Base-by-base conservation (phyloP, 1,140 invertebrate genomes). In the Sitophilus oryzae region DNA sequence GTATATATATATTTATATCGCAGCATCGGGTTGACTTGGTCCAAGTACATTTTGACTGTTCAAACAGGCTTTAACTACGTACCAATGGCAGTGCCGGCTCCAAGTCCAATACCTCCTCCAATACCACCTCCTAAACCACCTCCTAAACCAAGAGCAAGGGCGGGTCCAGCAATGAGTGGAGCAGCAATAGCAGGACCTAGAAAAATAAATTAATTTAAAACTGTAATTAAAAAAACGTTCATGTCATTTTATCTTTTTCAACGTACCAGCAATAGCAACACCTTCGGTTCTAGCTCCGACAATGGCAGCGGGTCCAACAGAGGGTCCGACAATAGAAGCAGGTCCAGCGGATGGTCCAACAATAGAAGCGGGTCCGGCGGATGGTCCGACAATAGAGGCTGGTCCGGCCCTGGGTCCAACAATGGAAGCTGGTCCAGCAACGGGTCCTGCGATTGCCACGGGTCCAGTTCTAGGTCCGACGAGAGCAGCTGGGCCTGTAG, bases 101-200 rank as follows among this genome's bases (percentile, higher is more conserved):
- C 43, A 25, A 30, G 25, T 6, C 25, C 25, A 30, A 45, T 6
- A 25, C 43, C 43, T 20, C 10, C 34, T 6, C 25, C 25, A 30
- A 45, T 6, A 25, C 43, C 43, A 34, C 10, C 34, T 5, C 23
- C 48, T n/a, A 52, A 10, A 2, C 48, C 55, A 37, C 47, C 46
- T 15, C 47, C 47, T n/a, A 52, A 4, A 30, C 19, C 55, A 19
- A 43, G 25, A 34, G 19, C 49, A 18, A 18, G 11, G 41, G 38
- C 42, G 2, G 57, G 37, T 18, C 34, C 53, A 14, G 58, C 56
- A 14, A 45, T 56, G 21, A 45, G 44, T 21, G 48, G 25, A 10
- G 15, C 38, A 16, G 38, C 38, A 15, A 18, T 16, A n/a, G 16
- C 38, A 11, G 38, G 38, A 15, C 15, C 38, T 15, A 41, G 19